Evolutionary conservation across 2,797 vertebrate species (phyloP), one percentile per base, ranked within the genome.

Genomic region (Darevskia mixta): DNA sequence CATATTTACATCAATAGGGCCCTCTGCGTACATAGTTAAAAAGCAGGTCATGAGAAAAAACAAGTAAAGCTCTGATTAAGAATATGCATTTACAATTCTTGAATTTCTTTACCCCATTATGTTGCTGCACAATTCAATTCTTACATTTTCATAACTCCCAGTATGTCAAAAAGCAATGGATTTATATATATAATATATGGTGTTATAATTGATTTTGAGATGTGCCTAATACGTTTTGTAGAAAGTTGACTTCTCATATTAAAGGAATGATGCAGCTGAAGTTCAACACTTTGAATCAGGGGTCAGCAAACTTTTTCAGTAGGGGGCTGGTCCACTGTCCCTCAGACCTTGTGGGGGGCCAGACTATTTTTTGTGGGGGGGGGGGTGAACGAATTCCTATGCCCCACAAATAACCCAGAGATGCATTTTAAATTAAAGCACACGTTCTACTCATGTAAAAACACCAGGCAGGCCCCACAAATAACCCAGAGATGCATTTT

Each of bases 1-100:
- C 98, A 99, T 98, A 95, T 99, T 98, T 95, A 99, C 97, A 93
- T 98, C 96, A 64, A 98, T 93, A 5, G 95, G 97, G 88, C 98
- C 98, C 98, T 98, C 98, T 99, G 97, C 25, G 13, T 73, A 91
- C 69, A 64, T 18, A 91, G 71, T 1, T 0, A 3, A 71, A 78
- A 85, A 10, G 1, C 35, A 15, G 5, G 1, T 67, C 86, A 35
- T 94, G 80, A 35, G 71, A 75, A 38, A 17, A 35, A 73, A 35
- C 32, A 73, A 7, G 20, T 38, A 25, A 7, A 79, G 18, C 32
- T 41, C 45, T 72, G 11, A 58, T 7, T 38, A 8, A 38, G 18
- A 55, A 58, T 88, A 15, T 0, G 0, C 2, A 27, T 7, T 69
- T 86, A 58, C 81, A 27, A 38, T 66, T 10, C 29, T 45, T 79